phyloP scores from a whole-genome alignment of 2,797 vertebrate genomes.

The Periophthalmus magnuspinnatus region DNA sequence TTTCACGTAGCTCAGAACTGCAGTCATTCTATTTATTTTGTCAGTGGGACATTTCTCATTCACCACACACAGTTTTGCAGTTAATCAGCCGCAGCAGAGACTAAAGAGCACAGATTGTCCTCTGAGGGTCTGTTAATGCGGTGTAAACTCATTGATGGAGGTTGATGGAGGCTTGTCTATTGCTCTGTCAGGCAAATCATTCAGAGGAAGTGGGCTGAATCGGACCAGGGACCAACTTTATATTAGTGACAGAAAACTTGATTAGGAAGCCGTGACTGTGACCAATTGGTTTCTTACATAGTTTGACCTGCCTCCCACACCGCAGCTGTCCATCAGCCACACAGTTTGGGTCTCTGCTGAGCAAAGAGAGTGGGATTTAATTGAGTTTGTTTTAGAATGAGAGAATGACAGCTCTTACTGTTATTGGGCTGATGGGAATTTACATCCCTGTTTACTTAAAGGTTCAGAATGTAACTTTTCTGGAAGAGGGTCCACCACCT shows the following conservation, averaged over 20 bases:
- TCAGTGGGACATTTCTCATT: background rate
- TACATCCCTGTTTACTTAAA: background rate
- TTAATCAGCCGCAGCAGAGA: slow-evolving; percentile 2
- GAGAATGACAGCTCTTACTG: background rate
- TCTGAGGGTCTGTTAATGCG: slow-evolving; percentile 5
- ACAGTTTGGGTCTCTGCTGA: slow-evolving; percentile 25
- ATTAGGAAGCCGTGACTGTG: slow-evolving; percentile 46
- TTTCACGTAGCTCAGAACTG: background rate
- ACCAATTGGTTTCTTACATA: slow-evolving; percentile 49
- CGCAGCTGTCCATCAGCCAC: slow-evolving; percentile 29
- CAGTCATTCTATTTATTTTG: background rate
- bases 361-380: background rate
- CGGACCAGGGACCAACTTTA: slow-evolving; percentile 15
- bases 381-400: slow-evolving; percentile 4
- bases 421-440: background rate
- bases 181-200: slow-evolving; percentile 28
- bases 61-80: slow-evolving; percentile 10
- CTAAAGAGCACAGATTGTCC: slow-evolving; percentile 4
- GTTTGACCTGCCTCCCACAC: slow-evolving; percentile 48
- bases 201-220: slow-evolving; percentile 33
- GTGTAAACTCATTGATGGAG: slow-evolving; percentile 33
- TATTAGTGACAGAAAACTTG: slow-evolving; percentile 42
- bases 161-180: slow-evolving; percentile 29
- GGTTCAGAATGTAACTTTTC: too few relatives aligned
- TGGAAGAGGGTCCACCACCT: too few relatives aligned